Percentiles rank a stretch among this genome's conserved stretches.
These are phyloP conservation scores for Antechinus stuartii DNA, from an alignment of 2,113 vertebrate species.

Conservation along the genomic window DNA sequence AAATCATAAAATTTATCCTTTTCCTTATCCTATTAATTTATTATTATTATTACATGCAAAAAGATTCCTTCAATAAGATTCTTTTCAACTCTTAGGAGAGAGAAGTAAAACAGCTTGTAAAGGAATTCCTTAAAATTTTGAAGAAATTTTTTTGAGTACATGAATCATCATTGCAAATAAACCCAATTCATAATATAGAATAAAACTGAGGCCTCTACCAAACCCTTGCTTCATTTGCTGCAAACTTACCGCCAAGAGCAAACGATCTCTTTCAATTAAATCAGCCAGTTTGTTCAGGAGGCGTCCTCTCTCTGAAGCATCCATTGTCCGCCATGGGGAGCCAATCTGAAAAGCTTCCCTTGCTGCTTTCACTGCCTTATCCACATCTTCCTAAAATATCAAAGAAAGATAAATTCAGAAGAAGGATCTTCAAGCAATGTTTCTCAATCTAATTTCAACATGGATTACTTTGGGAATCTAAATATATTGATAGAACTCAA, in stretches of 20 bases:
- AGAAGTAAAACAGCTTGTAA: not conserved
- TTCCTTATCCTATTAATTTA: too few species aligned
- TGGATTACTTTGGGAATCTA: not conserved
- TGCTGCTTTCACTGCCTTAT: slow-evolving; percentile 90
- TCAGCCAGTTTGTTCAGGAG: slow-evolving; percentile 90
- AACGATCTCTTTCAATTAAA: slow-evolving; percentile 89
- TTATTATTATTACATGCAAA: too few species aligned
- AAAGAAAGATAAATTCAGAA: slow-evolving; percentile 27
- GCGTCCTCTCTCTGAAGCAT: slow-evolving; percentile 90
- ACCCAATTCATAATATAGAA: not conserved
- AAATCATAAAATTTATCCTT: too few species aligned
- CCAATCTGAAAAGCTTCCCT: slow-evolving; percentile 90
- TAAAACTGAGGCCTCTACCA: not conserved
- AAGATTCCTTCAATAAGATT: too few species aligned
- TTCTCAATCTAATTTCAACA: not conserved
- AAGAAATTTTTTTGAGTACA: not conserved
- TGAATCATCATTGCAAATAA: not conserved
- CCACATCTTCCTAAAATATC: slow-evolving; percentile 86
- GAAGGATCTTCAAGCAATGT: not conserved
- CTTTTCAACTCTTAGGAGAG: not conserved
- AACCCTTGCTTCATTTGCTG: not conserved
- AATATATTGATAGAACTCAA: not conserved
- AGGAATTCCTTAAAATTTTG: not conserved
- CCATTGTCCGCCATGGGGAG: slow-evolving; percentile 92
- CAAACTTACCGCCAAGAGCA: slow-evolving; percentile 89